A percentile compares a stretch with the other conserved stretches of the same genome.
Conservation (phyloP, 1,140 invertebrate species). For the Drosophila teissieri region DNA sequence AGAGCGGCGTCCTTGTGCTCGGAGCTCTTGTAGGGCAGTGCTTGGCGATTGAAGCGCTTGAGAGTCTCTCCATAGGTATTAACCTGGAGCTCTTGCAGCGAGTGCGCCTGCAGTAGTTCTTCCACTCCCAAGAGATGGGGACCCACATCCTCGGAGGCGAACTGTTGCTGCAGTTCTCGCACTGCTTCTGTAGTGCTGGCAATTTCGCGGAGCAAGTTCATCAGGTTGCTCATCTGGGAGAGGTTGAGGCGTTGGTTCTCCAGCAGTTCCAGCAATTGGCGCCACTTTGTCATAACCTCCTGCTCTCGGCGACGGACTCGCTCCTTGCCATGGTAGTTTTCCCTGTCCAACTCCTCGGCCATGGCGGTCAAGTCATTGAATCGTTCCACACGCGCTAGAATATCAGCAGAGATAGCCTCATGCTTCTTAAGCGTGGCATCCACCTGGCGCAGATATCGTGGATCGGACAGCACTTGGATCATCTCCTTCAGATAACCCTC, state of each 20-base stretch:
- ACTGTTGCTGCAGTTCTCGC: conserved; percentile 91
- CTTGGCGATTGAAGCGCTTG: conserved; percentile 90
- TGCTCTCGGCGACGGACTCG: conserved; percentile 92
- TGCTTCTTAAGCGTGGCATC: conserved; percentile 99
- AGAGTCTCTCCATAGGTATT: conserved; percentile 93
- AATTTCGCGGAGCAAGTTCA: conserved; percentile 95
- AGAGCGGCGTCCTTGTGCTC: conserved; percentile 87
- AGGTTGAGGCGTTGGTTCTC: conserved; percentile 94
- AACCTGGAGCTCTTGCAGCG: conserved; percentile 95
- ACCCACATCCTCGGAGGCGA: conserved; percentile 94
- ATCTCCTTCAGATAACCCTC: conserved; percentile 98
- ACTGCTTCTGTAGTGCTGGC: conserved; percentile 94
- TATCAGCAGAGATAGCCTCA: conserved; percentile 98
- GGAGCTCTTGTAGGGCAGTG: conserved; percentile 86
- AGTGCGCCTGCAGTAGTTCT: conserved; percentile 96
- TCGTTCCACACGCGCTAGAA: conserved; percentile 96
- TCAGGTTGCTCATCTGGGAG: conserved; percentile 90
- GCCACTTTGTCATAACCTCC: conserved; percentile 95
- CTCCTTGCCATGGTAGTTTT: conserved; percentile 96
- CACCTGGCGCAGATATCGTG: conserved; percentile 95
- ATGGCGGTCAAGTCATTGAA: conserved; percentile 97
- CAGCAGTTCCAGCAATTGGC: conserved; percentile 92
- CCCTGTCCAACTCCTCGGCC: conserved; percentile 94
- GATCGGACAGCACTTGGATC: conserved; percentile 97
- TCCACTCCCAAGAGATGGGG: conserved; percentile 97